These are phyloP conservation scores for Balanococcus diminutus DNA, from an alignment of 2,888 invertebrate genomes.

Conservation along the genomic window DNA sequence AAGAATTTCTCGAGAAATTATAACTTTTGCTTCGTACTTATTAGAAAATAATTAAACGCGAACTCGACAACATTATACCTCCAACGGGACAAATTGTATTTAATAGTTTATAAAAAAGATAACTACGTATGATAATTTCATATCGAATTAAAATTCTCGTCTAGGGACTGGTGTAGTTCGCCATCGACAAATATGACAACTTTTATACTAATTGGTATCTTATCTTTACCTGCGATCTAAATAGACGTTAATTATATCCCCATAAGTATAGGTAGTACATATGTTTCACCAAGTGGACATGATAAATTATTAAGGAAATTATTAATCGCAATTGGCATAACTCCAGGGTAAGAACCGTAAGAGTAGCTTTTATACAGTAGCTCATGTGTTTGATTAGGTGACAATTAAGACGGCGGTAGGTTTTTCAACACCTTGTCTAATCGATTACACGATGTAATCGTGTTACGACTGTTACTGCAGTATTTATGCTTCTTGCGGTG, in stretches of 20 bases:
- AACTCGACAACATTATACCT: neutral
- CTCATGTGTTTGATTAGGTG: neutral
- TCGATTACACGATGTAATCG: constrained; percentile 32
- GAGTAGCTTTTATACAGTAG: neutral
- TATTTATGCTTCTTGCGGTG: neutral
- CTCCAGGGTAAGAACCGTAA: neutral
- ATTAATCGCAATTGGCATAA: neutral
- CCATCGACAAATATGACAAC: neutral
- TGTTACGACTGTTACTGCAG: neutral
- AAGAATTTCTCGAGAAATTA: constrained; percentile 13
- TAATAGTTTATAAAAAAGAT: neutral
- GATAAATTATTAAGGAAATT: neutral
- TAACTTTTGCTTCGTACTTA: neutral
- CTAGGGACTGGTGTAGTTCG: neutral
- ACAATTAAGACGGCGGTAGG: neutral
- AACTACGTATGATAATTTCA: neutral
- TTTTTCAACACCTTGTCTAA: constrained; percentile 38
- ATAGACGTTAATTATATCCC: neutral
- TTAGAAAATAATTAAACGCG: neutral
- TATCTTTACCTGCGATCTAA: neutral
- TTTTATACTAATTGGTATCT: neutral
- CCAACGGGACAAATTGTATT: neutral
- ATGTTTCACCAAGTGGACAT: neutral
- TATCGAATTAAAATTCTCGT: neutral
- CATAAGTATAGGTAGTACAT: neutral